phyloP scores from a whole-genome alignment of 2,888 invertebrate species.

The Heliconius ismenius region DNA sequence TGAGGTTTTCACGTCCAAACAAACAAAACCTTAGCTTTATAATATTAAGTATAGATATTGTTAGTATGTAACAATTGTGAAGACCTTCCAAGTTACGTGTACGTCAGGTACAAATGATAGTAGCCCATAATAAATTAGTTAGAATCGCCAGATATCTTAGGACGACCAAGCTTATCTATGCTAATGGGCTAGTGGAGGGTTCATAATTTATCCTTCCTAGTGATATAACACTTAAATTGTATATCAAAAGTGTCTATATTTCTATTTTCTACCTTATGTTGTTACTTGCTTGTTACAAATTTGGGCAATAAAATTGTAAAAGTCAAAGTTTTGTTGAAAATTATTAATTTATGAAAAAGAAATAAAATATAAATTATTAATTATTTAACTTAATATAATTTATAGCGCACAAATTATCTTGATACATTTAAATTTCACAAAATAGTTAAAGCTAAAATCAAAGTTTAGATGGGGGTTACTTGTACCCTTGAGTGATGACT shows the following conservation, averaged over 20 bases:
- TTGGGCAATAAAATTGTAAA: background rate
- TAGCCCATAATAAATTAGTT: slow-evolving; percentile 40
- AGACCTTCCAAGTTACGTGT: slow-evolving; percentile 13
- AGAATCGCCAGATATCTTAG: slow-evolving; percentile 44
- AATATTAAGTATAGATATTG: background rate
- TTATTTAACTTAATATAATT: slow-evolving; percentile 8
- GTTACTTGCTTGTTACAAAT: background rate
- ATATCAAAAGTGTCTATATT: slow-evolving; percentile 19
- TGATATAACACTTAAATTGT: slow-evolving; percentile 47
- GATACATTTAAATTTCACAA: slow-evolving; percentile 33
- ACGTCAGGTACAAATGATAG: slow-evolving; percentile 18
- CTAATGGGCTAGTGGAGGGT: slow-evolving; percentile 54
- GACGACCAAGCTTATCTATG: slow-evolving; percentile 55
- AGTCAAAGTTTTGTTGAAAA: background rate
- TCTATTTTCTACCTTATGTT: slow-evolving; percentile 1
- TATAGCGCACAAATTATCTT: slow-evolving; percentile 27
- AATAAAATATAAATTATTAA: background rate
- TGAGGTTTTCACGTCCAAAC: background rate
- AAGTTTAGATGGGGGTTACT: slow-evolving; percentile 43
- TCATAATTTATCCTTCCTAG: slow-evolving; percentile 52
- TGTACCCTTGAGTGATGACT: slow-evolving; percentile 51
- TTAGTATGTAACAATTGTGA: background rate
- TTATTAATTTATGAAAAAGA: background rate
- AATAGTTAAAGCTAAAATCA: slow-evolving; percentile 43
- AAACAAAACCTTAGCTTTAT: background rate